These are phyloP conservation scores for Calameuta pallipes DNA, from an alignment of 2,888 invertebrate species.

Conservation along the genomic window DNA sequence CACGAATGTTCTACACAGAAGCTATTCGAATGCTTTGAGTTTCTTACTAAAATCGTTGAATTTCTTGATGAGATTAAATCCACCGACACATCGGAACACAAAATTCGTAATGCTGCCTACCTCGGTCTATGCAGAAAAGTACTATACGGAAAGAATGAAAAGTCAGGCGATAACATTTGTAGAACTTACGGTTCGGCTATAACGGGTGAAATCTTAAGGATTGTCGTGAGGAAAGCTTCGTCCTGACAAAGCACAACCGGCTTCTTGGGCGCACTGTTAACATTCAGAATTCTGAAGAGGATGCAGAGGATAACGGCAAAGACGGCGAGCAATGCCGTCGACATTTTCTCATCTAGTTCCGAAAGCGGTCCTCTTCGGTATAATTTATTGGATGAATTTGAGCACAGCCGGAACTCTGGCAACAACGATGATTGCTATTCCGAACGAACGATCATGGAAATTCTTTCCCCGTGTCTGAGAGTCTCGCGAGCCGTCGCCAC, in stretches of 20 bases:
- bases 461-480: neutral
- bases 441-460: neutral
- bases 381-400: neutral
- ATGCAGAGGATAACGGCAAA: constrained; percentile 86
- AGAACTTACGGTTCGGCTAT: constrained; percentile 85
- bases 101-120: neutral
- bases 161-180: neutral
- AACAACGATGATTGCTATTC: neutral
- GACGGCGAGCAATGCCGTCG: constrained; percentile 83
- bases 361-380: neutral
- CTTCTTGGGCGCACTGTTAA: constrained; percentile 84
- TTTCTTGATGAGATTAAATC: neutral
- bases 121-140: neutral
- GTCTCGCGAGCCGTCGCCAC: neutral
- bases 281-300: constrained; percentile 85
- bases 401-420: neutral
- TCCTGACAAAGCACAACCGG: constrained; percentile 83
- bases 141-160: constrained; percentile 4
- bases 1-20: neutral
- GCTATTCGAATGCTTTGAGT: neutral
- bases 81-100: neutral
- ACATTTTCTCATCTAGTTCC: constrained; percentile 69
- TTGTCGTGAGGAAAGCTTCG: constrained; percentile 79
- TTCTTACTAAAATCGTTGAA: neutral
- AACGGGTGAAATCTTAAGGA: constrained; percentile 83